These are phyloP conservation scores for Peromyscus aztecus DNA, from an alignment of 2,797 vertebrate genomes.

Conservation along the genomic window DNA sequence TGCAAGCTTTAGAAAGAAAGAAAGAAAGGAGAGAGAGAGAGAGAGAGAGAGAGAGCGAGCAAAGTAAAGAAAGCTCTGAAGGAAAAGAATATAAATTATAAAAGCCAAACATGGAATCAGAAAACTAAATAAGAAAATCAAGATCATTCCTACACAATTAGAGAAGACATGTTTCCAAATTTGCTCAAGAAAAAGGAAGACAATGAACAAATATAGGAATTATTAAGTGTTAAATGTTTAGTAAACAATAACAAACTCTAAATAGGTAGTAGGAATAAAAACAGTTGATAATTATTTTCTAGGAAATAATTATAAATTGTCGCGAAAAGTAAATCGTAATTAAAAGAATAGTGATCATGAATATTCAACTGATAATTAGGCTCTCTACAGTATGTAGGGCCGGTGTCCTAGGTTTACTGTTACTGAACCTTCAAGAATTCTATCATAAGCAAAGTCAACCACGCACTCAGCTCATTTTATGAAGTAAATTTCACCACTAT, in stretches of 20 bases:
- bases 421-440: neutral
- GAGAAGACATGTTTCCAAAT: neutral
- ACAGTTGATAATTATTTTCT: neutral
- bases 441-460: neutral
- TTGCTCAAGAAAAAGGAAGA: neutral
- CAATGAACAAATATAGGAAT: neutral
- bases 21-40: neutral
- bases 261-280: neutral
- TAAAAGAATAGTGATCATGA: slow-evolving; percentile 22
- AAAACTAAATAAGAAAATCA: slow-evolving; percentile 36
- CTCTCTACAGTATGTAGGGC: neutral
- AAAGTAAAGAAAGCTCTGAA: neutral
- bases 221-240: neutral
- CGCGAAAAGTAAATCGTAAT: neutral
- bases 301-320: slow-evolving; percentile 8
- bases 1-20: neutral
- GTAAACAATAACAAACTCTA: neutral
- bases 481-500: neutral
- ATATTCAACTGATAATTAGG: neutral
- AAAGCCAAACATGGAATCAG: neutral
- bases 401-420: neutral
- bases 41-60: neutral
- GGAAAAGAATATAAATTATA: neutral
- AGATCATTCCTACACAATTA: neutral
- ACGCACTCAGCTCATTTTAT: neutral